A percentile compares a stretch with the other conserved stretches of the same genome.
Evolutionary conservation across 2,113 vertebrate species (phyloP).

Genomic region (Polypterus senegalus): DNA sequence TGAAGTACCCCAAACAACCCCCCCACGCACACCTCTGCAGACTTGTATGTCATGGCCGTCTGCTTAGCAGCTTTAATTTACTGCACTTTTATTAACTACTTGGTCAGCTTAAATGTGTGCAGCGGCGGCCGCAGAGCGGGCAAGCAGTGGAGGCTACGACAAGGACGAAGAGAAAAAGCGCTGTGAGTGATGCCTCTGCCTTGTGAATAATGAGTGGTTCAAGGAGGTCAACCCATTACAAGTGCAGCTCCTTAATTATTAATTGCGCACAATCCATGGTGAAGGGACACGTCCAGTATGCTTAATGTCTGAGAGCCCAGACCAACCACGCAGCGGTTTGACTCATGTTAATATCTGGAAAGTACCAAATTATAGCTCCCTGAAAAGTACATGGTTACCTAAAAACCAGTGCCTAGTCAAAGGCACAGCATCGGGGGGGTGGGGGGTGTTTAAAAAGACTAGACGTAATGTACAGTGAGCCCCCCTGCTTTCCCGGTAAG

Average conservation of each 20-base stretch:
- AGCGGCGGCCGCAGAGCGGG: slow-evolving; percentile 39
- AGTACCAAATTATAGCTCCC: slow-evolving; percentile 71
- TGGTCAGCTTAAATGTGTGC: slow-evolving; percentile 51
- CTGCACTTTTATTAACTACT: slow-evolving; percentile 43
- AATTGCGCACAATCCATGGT: slow-evolving; percentile 88
- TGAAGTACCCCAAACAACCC: slow-evolving; percentile 5
- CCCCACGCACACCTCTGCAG: slow-evolving; percentile 8
- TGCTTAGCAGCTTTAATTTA: slow-evolving; percentile 35
- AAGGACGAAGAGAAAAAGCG: slow-evolving; percentile 61
- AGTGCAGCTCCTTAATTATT: slow-evolving; percentile 83
- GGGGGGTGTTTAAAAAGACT: slow-evolving; percentile 23
- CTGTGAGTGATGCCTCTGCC: slow-evolving; percentile 83
- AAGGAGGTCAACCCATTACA: slow-evolving; percentile 89
- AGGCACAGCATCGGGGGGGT: slow-evolving; percentile 27
- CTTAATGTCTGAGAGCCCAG: slow-evolving; percentile 55
- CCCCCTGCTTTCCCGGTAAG: slow-evolving; percentile 60
- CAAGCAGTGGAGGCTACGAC: slow-evolving; percentile 27
- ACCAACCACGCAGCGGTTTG: slow-evolving; percentile 42
- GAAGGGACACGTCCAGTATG: slow-evolving; percentile 77
- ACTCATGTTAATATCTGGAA: slow-evolving; percentile 61
- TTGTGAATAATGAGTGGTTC: slow-evolving; percentile 89
- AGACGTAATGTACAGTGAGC: slow-evolving; percentile 17
- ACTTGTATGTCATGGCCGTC: slow-evolving; percentile 9
- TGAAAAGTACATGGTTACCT: slow-evolving; percentile 63
- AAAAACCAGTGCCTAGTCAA: slow-evolving; percentile 51